Evolutionary conservation across 1,140 invertebrate genomes (phyloP).

Genomic region (Solen grandis): DNA sequence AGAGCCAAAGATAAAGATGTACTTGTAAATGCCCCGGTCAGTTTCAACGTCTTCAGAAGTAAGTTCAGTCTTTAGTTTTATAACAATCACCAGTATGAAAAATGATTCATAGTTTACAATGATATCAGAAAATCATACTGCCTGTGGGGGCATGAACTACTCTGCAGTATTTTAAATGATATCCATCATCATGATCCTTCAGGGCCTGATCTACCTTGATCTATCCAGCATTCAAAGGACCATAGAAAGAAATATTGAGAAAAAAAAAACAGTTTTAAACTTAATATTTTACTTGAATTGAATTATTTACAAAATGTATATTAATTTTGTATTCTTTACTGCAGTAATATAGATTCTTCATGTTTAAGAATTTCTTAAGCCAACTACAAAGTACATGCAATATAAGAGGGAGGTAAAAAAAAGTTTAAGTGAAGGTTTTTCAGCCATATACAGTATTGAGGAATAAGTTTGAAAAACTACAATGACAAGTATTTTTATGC

Average conservation of each 20-base stretch:
- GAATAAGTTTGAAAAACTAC: too few species aligned
- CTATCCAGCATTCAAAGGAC: too few species aligned
- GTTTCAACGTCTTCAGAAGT: slow-evolving; percentile 32
- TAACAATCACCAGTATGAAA: too few species aligned
- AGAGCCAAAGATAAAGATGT: slow-evolving; percentile 42
- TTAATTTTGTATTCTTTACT: background rate
- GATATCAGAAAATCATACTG: too few species aligned
- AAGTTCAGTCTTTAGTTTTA: slow-evolving; percentile 3
- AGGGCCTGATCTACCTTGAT: background rate
- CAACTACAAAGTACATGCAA: too few species aligned
- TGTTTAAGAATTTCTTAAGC: too few species aligned
- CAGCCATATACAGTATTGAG: background rate
- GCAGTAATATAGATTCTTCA: background rate
- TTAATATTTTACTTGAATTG: background rate
- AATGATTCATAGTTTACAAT: too few species aligned
- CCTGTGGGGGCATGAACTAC: too few species aligned
- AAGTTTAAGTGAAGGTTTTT: background rate
- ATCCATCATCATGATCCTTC: background rate
- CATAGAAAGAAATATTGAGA: too few species aligned
- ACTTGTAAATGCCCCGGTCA: slow-evolving; percentile 29
- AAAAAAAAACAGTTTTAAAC: background rate
- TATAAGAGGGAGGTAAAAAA: too few species aligned
- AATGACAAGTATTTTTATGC: too few species aligned
- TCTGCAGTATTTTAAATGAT: background rate
- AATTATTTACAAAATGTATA: background rate